phyloP scores from a whole-genome alignment of 1,140 invertebrate genomes.

The Ridgeia piscesae region DNA sequence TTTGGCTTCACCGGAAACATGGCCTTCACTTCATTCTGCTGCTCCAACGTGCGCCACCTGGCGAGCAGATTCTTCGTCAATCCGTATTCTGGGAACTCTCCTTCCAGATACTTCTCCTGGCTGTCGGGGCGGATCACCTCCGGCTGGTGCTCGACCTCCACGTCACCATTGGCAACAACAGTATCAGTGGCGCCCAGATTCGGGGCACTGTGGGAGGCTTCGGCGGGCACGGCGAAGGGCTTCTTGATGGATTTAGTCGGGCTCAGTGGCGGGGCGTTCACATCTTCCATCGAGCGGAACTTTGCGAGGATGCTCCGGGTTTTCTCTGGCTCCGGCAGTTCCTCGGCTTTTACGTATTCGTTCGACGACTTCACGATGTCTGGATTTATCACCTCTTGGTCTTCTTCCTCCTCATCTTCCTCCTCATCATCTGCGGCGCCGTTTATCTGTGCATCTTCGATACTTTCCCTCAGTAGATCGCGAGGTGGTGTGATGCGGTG shows the following conservation, averaged over 20 bases:
- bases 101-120: conserved; percentile 4
- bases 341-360: not conserved
- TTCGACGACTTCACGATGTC: conserved; percentile 5
- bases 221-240: not conserved
- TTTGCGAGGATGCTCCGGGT: conserved; percentile 17
- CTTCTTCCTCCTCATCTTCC: not conserved
- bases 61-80: conserved; percentile 25
- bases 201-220: not conserved
- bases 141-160: not conserved
- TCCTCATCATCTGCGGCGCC: not conserved
- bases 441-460: conserved; percentile 7
- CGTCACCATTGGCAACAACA: not conserved
- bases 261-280: not conserved
- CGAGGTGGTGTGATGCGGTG: conserved; percentile 16
- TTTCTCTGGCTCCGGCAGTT: conserved; percentile 20
- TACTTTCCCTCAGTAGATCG: not conserved
- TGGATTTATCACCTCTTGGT: not conserved
- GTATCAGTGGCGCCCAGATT: not conserved
- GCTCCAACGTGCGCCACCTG: conserved; percentile 22
- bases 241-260: conserved; percentile 9
- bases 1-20: not conserved
- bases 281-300: conserved; percentile 18
- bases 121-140: not conserved
- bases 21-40: not conserved
- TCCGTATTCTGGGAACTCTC: conserved; percentile 26